Conservation (phyloP, 2,797 vertebrate species). For the Pseudocheirus occidentalis region DNA sequence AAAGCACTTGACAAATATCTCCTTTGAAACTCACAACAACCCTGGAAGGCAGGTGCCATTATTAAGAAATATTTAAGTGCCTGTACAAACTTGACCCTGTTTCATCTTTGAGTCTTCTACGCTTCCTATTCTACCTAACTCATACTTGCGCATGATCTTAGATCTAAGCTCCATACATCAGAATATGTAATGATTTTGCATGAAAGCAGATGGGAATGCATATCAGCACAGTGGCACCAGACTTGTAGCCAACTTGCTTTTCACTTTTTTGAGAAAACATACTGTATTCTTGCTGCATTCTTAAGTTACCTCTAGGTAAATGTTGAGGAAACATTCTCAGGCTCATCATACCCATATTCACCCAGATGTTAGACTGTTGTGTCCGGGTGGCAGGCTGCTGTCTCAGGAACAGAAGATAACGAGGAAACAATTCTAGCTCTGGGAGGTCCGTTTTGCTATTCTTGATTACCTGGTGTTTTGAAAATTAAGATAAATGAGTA, state of each 20-base stretch:
- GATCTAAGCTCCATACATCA: slow-evolving; percentile 71
- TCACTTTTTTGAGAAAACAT: slow-evolving; percentile 73
- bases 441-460: slow-evolving; percentile 89
- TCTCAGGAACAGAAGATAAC: slow-evolving; percentile 96
- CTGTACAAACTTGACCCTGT: not conserved
- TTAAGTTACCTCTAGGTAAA: slow-evolving; percentile 98
- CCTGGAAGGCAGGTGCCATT: not conserved
- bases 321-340: slow-evolving; percentile 98
- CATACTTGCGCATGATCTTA: slow-evolving; percentile 68
- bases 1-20: slow-evolving; percentile 43
- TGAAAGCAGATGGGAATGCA: slow-evolving; percentile 63
- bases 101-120: slow-evolving; percentile 43
- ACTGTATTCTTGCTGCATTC: slow-evolving; percentile 96
- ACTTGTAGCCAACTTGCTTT: slow-evolving; percentile 68
- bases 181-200: slow-evolving; percentile 54
- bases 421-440: slow-evolving; percentile 96
- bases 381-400: slow-evolving; percentile 95
- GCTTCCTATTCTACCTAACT: slow-evolving; percentile 29
- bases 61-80: slow-evolving; percentile 11
- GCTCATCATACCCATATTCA: slow-evolving; percentile 99
- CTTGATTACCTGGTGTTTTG: slow-evolving; percentile 90
- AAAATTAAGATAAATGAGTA: not conserved
- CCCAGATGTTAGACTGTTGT: slow-evolving; percentile 99
- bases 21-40: slow-evolving; percentile 33
- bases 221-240: slow-evolving; percentile 79